A percentile compares a stretch with the other conserved stretches of the same genome.
Conservation (phyloP, 2,888 invertebrate genomes). For the Polyommatus iphigenia region DNA sequence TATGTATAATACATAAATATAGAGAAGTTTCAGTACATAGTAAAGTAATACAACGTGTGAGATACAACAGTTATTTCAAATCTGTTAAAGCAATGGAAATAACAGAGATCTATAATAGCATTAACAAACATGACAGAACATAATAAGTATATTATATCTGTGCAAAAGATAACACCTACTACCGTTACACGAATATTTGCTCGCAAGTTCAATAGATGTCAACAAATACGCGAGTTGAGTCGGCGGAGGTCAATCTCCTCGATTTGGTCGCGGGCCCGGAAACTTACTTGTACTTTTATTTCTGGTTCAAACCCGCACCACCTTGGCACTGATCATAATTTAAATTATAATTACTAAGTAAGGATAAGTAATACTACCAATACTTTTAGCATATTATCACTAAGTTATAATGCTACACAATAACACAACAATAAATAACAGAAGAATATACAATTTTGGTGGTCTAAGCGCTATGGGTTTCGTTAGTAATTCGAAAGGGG, state of each 20-base stretch:
- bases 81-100: background rate
- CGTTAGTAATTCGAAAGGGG: too few relatives aligned
- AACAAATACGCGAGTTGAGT: background rate
- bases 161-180: background rate
- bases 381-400: too few relatives aligned
- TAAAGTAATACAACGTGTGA: too few relatives aligned
- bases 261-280: background rate
- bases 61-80: too few relatives aligned
- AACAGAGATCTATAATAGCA: background rate
- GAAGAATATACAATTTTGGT: too few relatives aligned
- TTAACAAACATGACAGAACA: background rate
- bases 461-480: too few relatives aligned
- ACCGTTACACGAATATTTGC: background rate
- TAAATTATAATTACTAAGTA: background rate
- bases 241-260: constrained; percentile 6
- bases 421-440: too few relatives aligned
- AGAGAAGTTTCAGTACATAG: too few relatives aligned
- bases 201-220: constrained; percentile 1
- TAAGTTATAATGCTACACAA: too few relatives aligned
- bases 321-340: background rate
- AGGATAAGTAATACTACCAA: too few relatives aligned
- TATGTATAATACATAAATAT: too few relatives aligned
- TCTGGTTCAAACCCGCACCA: background rate
- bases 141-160: background rate
- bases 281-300: background rate